Conservation (phyloP, 2,888 invertebrate species). For the Athalia cordata region DNA sequence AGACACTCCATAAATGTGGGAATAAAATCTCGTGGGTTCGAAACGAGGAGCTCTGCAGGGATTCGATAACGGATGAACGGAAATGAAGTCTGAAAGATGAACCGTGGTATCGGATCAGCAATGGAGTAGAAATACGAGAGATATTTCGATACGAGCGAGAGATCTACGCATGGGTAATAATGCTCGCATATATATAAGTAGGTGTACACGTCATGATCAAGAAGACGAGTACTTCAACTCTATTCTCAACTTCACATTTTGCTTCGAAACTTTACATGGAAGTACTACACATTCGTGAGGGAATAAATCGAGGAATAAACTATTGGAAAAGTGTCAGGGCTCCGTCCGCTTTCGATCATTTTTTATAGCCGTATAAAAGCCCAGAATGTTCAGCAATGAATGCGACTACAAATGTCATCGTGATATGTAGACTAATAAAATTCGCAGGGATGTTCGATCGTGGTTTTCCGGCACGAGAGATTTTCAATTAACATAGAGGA, state of each 20-base stretch:
- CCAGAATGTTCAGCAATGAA: too few relatives aligned
- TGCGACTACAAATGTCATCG: too few relatives aligned
- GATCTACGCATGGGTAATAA: too few relatives aligned
- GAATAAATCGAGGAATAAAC: slow-evolving; percentile 17
- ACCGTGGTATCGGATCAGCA: slow-evolving; percentile 10
- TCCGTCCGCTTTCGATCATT: slow-evolving; percentile 1
- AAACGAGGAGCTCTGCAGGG: neutral
- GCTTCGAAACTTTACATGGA: too few relatives aligned
- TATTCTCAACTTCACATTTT: too few relatives aligned
- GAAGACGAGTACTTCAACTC: too few relatives aligned
- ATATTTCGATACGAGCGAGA: too few relatives aligned
- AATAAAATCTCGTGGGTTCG: neutral
- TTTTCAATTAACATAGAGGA: slow-evolving; percentile 15
- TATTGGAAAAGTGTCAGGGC: slow-evolving; percentile 42
- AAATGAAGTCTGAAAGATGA: slow-evolving; percentile 22
- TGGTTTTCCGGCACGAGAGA: slow-evolving; percentile 24
- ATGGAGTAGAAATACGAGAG: slow-evolving; percentile 3
- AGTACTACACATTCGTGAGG: neutral
- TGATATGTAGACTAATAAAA: neutral
- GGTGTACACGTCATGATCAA: too few relatives aligned
- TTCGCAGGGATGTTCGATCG: neutral
- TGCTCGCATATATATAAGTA: too few relatives aligned
- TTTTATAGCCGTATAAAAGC: slow-evolving; percentile 3
- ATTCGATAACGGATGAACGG: slow-evolving; percentile 10
- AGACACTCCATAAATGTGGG: neutral